Percentiles rank a stretch among this genome's conserved stretches.
phyloP scores from a whole-genome alignment of 1,140 invertebrate species.

The Apolygus lucorum region DNA sequence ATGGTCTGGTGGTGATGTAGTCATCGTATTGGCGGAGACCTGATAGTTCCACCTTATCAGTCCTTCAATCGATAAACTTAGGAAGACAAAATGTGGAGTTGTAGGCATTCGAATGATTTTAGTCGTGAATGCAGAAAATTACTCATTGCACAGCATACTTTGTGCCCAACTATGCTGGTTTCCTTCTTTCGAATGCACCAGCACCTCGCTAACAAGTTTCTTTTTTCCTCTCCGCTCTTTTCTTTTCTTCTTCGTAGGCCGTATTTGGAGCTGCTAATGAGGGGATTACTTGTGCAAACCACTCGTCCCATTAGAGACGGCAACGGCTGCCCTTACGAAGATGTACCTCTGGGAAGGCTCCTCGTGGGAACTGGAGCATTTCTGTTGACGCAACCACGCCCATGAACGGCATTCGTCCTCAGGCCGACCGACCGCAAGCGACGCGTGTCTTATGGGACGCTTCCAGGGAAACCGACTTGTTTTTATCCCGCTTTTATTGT shows the following conservation, averaged over 20 bases:
- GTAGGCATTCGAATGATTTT: too few species aligned
- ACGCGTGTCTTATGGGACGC: conserved; percentile 10
- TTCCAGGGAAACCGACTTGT: too few species aligned
- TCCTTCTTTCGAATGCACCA: not conserved
- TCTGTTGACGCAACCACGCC: conserved; percentile 14
- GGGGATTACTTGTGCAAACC: conserved; percentile 16
- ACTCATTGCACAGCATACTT: not conserved
- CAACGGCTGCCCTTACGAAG: conserved; percentile 6
- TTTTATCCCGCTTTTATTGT: too few species aligned
- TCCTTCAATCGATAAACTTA: too few species aligned
- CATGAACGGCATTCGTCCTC: not conserved
- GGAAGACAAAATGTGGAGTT: too few species aligned
- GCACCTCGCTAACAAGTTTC: conserved; percentile 8
- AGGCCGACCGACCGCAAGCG: not conserved
- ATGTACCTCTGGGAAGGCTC: not conserved
- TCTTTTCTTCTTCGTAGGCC: not conserved
- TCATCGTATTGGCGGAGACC: too few species aligned
- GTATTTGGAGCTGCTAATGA: conserved; percentile 6
- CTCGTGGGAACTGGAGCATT: conserved; percentile 14
- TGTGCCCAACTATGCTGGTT: not conserved
- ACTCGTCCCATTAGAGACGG: conserved; percentile 5
- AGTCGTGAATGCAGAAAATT: not conserved
- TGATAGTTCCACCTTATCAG: too few species aligned
- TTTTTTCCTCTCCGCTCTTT: not conserved
- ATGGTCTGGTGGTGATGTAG: too few species aligned